Evolutionary conservation across 2,888 invertebrate species (phyloP).

Genomic region (Macropis europaea): DNA sequence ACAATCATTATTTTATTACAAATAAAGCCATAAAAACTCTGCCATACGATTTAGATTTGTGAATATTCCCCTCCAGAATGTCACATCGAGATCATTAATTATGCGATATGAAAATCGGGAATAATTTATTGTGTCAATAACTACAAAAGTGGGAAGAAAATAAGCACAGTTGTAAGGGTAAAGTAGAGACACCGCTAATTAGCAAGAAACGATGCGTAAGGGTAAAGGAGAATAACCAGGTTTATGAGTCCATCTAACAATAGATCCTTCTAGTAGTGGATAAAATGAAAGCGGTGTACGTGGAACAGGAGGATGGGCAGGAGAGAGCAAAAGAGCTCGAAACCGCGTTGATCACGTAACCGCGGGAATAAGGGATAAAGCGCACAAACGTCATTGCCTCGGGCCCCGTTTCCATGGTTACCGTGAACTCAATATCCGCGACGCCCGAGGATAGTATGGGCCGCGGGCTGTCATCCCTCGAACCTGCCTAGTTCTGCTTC

Average conservation of each 20-base stretch:
- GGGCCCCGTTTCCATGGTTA: conserved; percentile 76
- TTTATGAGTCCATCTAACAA: conserved; percentile 34
- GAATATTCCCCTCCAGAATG: too few species aligned
- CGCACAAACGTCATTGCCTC: conserved; percentile 76
- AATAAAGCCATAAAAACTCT: too few species aligned
- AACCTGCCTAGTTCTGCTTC: conserved; percentile 75
- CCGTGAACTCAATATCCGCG: conserved; percentile 79
- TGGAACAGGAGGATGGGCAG: conserved; percentile 3
- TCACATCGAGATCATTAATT: too few species aligned
- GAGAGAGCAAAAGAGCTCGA: conserved; percentile 58
- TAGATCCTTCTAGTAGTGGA: conserved; percentile 4
- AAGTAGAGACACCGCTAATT: conserved; percentile 23
- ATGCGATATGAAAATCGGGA: too few species aligned
- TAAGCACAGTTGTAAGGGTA: too few species aligned
- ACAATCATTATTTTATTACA: too few species aligned
- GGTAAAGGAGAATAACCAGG: conserved; percentile 14
- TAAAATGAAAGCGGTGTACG: background rate
- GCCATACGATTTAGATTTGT: too few species aligned
- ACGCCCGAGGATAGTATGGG: conserved; percentile 65
- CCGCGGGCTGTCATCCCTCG: conserved; percentile 78
- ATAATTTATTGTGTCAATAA: too few species aligned
- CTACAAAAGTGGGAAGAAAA: too few species aligned
- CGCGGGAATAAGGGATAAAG: conserved; percentile 77
- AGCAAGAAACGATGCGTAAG: background rate
- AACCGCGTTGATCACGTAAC: conserved; percentile 69